phyloP scores from a whole-genome alignment of 2,797 vertebrate species.

The Tokudaia tokunoshimensis region DNA sequence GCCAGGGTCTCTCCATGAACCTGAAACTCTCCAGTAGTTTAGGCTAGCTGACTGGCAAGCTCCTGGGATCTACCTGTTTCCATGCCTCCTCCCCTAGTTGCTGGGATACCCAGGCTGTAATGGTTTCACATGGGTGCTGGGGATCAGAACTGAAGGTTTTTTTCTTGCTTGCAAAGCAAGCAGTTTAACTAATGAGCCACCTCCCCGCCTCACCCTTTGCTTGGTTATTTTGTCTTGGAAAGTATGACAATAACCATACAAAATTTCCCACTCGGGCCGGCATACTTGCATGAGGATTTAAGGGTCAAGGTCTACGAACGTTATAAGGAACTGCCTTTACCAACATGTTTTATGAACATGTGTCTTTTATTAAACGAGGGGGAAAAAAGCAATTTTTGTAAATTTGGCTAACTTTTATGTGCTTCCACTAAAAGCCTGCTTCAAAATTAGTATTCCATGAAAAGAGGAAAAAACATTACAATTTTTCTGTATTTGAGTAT shows the following conservation, averaged over 20 bases:
- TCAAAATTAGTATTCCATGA: conserved; percentile 64
- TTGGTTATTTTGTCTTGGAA: conserved; percentile 23
- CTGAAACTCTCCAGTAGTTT: background rate
- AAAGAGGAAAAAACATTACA: conserved; percentile 26
- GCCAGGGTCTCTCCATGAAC: background rate
- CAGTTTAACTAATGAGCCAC: background rate
- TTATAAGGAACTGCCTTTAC: conserved; percentile 64
- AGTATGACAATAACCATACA: conserved; percentile 26
- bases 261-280: background rate
- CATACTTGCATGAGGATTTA: background rate
- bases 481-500: conserved; percentile 61
- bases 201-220: background rate
- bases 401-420: conserved; percentile 68
- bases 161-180: background rate
- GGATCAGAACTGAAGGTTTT: background rate
- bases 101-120: background rate
- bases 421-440: conserved; percentile 61
- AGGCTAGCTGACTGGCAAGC: background rate
- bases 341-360: conserved; percentile 52
- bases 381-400: conserved; percentile 57
- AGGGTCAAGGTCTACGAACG: conserved; percentile 39
- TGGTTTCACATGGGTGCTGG: background rate
- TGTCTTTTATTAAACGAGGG: conserved; percentile 73
- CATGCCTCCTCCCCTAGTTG: too few relatives aligned
- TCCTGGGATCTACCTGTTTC: background rate